phyloP scores from a whole-genome alignment of 35 echinoderm and acorn worm species.

The Holothuria glaberrima region DNA sequence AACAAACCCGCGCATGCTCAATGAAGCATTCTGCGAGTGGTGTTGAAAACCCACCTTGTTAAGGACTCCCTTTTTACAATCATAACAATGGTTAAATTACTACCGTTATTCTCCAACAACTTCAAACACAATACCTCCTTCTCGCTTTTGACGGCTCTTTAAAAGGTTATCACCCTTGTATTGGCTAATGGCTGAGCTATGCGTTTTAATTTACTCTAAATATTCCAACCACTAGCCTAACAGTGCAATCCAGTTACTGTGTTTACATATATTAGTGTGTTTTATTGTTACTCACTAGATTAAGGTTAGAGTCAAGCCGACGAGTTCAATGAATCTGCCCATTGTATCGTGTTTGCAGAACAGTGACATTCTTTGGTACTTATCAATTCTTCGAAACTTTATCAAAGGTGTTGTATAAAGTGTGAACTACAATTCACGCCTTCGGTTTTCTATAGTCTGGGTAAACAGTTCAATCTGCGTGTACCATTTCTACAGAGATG shows the following conservation, averaged over 20 bases:
- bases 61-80: no score
- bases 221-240: conserved; percentile 4
- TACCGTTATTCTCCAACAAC: conserved; percentile 3
- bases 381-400: no score
- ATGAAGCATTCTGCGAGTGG: background rate
- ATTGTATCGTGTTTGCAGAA: conserved; percentile 7
- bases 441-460: no score
- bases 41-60: no score
- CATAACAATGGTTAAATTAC: conserved; percentile 23
- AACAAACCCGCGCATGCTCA: background rate
- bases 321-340: conserved; percentile 23
- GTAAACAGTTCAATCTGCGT: no score
- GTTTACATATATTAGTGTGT: conserved; percentile 43
- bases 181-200: background rate
- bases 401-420: no score
- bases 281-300: background rate
- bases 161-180: background rate
- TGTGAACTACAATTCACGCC: no score
- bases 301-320: conserved; percentile 13
- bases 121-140: conserved; percentile 5
- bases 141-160: background rate
- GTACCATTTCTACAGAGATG: no score
- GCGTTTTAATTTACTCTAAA: background rate
- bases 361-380: no score
- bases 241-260: background rate